Evolutionary conservation across 2,888 invertebrate species (phyloP).

Genomic region (Cyclophora punctaria): DNA sequence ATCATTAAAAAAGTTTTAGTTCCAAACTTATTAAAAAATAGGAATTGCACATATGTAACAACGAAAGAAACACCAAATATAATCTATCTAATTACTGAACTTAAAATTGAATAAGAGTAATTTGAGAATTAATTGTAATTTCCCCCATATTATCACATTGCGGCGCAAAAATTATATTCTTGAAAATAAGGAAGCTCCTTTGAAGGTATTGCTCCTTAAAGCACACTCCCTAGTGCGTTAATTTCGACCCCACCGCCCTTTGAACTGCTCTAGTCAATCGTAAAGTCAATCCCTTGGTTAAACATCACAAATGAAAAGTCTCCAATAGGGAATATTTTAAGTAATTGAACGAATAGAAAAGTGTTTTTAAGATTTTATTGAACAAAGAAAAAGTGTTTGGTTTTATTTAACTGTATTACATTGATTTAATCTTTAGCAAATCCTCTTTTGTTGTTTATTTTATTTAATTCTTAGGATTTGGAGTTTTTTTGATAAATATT

Average conservation of each 20-base stretch:
- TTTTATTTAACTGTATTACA: slow-evolving; percentile 27
- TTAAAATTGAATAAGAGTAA: too few relatives aligned
- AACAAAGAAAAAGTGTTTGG: slow-evolving; percentile 45
- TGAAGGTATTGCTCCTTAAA: slow-evolving; percentile 58
- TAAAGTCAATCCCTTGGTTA: slow-evolving; percentile 71
- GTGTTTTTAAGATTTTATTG: slow-evolving; percentile 56
- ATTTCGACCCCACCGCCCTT: slow-evolving; percentile 63
- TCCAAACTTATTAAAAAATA: too few relatives aligned
- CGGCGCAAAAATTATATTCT: slow-evolving; percentile 34
- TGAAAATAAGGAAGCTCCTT: slow-evolving; percentile 63
- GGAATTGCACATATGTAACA: too few relatives aligned
- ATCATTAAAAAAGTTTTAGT: too few relatives aligned
- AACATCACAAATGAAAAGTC: slow-evolving; percentile 72
- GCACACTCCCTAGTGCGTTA: slow-evolving; percentile 67
- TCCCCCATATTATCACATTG: slow-evolving; percentile 17
- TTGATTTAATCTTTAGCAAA: slow-evolving; percentile 19
- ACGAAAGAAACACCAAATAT: too few relatives aligned
- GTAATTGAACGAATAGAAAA: slow-evolving; percentile 68
- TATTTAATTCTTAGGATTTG: slow-evolving; percentile 5
- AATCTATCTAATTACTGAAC: too few relatives aligned
- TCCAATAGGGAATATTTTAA: slow-evolving; percentile 63
- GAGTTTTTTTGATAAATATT: not conserved
- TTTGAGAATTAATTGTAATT: slow-evolving; percentile 7
- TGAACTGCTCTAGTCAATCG: slow-evolving; percentile 72
- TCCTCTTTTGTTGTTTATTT: slow-evolving; percentile 6